Conservation (phyloP, 1,140 invertebrate genomes). For the Trichomalopsis sarcophagae region DNA sequence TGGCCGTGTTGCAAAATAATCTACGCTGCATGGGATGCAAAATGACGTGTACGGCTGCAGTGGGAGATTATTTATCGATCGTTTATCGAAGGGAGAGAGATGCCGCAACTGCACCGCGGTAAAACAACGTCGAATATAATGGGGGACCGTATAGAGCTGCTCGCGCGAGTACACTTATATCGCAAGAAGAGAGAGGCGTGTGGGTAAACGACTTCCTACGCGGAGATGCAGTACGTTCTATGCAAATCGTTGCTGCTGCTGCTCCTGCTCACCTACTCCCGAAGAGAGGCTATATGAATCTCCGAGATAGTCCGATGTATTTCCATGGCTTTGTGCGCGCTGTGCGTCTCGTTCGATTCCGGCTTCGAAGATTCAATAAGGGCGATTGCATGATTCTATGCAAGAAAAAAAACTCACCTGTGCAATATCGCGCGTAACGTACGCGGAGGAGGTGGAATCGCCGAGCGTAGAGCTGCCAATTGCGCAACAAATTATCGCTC, state of each 20-base stretch:
- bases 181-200: background rate
- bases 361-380: background rate
- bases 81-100: background rate
- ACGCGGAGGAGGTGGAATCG: background rate
- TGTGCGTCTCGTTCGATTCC: background rate
- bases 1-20: background rate
- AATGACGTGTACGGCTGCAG: background rate
- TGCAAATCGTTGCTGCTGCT: background rate
- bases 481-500: constrained; percentile 62
- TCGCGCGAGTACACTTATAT: background rate
- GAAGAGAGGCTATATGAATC: background rate
- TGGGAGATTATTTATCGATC: constrained; percentile 23
- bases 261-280: background rate
- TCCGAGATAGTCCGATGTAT: background rate
- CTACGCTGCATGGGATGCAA: background rate
- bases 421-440: background rate
- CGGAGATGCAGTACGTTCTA: constrained; percentile 16
- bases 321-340: background rate
- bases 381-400: background rate
- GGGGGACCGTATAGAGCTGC: background rate
- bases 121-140: background rate
- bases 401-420: background rate
- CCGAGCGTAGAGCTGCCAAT: constrained; percentile 17
- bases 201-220: constrained; percentile 45
- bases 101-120: background rate